Base-by-base conservation (phyloP, 2,113 vertebrate genomes). In the Cyanistes caeruleus region DNA sequence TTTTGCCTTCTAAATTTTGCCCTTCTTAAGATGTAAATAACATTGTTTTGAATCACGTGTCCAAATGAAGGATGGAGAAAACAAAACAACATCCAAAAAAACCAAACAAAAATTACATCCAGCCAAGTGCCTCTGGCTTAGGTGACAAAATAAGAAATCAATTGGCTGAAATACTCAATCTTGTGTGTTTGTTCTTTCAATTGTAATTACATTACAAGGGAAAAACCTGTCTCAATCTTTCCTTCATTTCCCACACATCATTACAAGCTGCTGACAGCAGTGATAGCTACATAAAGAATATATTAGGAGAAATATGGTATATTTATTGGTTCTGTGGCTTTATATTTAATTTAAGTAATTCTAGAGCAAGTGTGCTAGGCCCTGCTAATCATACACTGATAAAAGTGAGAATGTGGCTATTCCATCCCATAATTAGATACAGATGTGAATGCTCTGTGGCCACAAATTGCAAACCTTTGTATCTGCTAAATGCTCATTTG, bases 171-270 rank as follows among this genome's bases (percentile, higher is more conserved):
- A 84, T 73, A 63, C 11, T 65, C 74, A 24, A 33, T 87, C 81
- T 84, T 67, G 5, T 79, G 15, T 73, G 25, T 74, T 78, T 68
- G 12, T 30, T 80, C 17, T 82, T 83, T 93, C 43, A 94, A 58
- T 84, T 96, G 39, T 39, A 86, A 92, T 92, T 87, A 89, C 58
- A 64, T 74, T 89, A 74, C 49, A 89, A 83, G 28, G 41, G 73
- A 51, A 93, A 87, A 67, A 43, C 15, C 7, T 14, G 13, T 67
- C 31, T 72, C 30, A 68, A 10, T 21, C 21, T 74, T 84, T 88
- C 31, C 41, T 60, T 77, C 23, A 39, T 76, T 93, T 84, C 60
- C 53, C 70, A 28, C 1, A 1, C 23, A 51, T 65, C 53, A 65
- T 85, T 80, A 75, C 35, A 79, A 88, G 11, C 9, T 23, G 48